Percentiles rank a stretch among this genome's conserved stretches.
Evolutionary conservation across 2,888 invertebrate genomes (phyloP).

Genomic region (Calephelis perditalis): DNA sequence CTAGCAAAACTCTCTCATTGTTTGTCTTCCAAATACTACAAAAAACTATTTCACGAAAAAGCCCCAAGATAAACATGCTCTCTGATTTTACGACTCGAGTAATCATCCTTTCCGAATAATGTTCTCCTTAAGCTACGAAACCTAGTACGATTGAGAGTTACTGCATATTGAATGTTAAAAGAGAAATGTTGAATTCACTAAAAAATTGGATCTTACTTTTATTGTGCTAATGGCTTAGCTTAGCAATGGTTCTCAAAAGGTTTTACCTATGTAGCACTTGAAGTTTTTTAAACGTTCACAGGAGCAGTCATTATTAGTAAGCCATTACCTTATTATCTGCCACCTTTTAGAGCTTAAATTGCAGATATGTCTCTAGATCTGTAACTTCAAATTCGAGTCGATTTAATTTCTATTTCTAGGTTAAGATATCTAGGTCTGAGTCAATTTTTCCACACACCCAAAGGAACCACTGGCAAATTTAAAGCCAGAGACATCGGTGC

Average conservation of each 20-base stretch:
- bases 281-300: no score
- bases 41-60: slow-evolving; percentile 2
- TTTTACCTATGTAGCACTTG: no score
- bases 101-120: slow-evolving; percentile 21
- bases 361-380: no score
- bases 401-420: no score
- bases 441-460: no score
- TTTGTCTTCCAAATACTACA: no score
- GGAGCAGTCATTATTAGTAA: no score
- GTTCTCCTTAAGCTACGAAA: slow-evolving; percentile 22
- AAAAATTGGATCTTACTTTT: slow-evolving; percentile 11
- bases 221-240: slow-evolving; percentile 13
- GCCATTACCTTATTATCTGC: no score
- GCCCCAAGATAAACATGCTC: slow-evolving; percentile 1
- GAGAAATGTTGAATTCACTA: slow-evolving; percentile 16
- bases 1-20: no score
- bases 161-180: slow-evolving; percentile 23
- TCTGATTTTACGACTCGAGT: slow-evolving; percentile 14
- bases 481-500: not conserved
- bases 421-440: no score
- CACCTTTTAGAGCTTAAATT: no score
- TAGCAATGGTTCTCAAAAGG: not conserved
- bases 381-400: no score
- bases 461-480: not conserved
- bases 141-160: slow-evolving; percentile 21